A percentile compares a stretch with the other conserved stretches of the same genome.
These are phyloP conservation scores for Peromyscus aztecus DNA, from an alignment of 2,797 vertebrate genomes.

Conservation along the genomic window DNA sequence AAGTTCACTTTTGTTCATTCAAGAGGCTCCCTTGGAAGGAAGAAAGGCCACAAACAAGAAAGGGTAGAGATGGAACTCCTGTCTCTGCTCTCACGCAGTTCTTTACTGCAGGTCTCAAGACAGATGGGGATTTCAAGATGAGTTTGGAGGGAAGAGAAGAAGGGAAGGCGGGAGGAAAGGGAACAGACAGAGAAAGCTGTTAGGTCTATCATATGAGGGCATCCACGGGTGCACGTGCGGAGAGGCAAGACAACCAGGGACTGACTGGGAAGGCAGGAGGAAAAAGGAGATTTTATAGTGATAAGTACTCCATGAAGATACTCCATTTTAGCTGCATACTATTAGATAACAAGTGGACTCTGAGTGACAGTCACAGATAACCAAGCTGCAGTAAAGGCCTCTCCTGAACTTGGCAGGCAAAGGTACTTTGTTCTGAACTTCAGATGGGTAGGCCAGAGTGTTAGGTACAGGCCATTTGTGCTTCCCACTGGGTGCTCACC, in stretches of 20 bases:
- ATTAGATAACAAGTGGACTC: background rate
- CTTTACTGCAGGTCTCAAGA: background rate
- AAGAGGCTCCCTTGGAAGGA: slow-evolving; percentile 47
- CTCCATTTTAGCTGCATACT: slow-evolving; percentile 12
- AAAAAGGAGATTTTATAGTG: slow-evolving; percentile 33
- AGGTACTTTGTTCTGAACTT: background rate
- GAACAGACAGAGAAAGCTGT: background rate
- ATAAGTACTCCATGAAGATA: slow-evolving; percentile 39
- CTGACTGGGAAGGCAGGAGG: background rate
- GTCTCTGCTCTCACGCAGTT: background rate
- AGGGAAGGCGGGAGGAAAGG: background rate
- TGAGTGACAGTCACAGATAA: slow-evolving; percentile 14
- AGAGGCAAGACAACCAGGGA: slow-evolving; percentile 46
- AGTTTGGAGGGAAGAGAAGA: background rate
- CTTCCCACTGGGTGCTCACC: background rate
- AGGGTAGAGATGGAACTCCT: background rate
- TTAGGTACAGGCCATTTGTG: background rate
- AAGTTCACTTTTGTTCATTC: slow-evolving; percentile 37
- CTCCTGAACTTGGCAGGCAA: slow-evolving; percentile 24
- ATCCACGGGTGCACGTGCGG: background rate
- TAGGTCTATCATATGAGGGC: background rate
- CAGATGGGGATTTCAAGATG: background rate
- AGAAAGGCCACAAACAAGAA: background rate
- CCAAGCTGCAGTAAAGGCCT: slow-evolving; percentile 27
- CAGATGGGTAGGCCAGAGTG: rapidly evolving